Base-by-base conservation (phyloP, 2,113 vertebrate genomes). In the Rhodinocichla rosea region DNA sequence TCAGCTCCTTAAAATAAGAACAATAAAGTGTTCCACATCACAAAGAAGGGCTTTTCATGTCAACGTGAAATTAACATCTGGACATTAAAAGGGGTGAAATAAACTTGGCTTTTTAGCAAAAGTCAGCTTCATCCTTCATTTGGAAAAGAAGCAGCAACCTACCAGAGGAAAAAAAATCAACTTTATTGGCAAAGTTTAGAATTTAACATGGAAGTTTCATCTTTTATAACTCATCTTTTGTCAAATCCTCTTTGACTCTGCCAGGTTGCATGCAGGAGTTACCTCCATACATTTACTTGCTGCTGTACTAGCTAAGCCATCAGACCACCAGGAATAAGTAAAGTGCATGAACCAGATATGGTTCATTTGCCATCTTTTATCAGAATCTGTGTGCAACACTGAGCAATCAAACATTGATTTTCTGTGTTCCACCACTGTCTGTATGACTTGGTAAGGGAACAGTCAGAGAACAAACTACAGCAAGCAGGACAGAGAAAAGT, bases 351-450 rank as follows among this genome's bases (percentile, higher is more conserved):
- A 62, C 14, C 19, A 83, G 68, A 44, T 56, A 70, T 1, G 73
- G 77, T 49, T 82, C 60, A 60, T 52, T 92, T 89, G 74, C n/a
- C 92, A 84, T 60, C 15, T 52, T 87, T 97, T 92, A 91, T 89
- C 87, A 89, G 81, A 89, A 84, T n/a, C 79, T 71, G 35, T 35
- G 53, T n/a, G 52, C 56, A 82, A 85, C 78, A 84, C 23, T 30
- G 45, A 78, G 35, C 49, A 94, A 87, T 64, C 19, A 75, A n/a
- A n/a, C n/a, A 42, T 78, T 75, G 53, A 73, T 56, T 78, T 92
- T 73, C 13, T 49, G 9, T 15, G 21, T 40, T 78, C 65, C 13
- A 10, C 44, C 76, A 75, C 56, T 42, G 5, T 11, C 22, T 67
- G 42, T 59, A 49, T 18, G 35, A 75, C 11, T 68, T 22, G 11